Conservation (phyloP, 2,113 vertebrate genomes). For the Gambusia holbrooki region DNA sequence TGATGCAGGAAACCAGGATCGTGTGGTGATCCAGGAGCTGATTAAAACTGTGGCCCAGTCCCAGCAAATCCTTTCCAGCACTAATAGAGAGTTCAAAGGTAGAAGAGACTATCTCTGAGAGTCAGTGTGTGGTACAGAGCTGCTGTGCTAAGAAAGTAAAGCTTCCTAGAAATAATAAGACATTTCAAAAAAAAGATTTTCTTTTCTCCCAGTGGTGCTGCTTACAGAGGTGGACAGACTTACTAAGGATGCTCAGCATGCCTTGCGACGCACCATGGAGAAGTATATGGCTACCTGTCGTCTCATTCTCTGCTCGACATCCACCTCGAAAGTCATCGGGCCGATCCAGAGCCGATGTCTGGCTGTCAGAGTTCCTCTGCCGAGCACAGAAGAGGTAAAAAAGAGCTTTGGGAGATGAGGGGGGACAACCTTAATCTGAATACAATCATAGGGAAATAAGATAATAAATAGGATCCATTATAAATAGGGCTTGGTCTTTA, state of each 20-base stretch:
- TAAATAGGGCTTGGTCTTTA: background rate
- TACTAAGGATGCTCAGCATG: slow-evolving; percentile 96
- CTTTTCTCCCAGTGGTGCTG: slow-evolving; percentile 86
- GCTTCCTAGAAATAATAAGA: background rate
- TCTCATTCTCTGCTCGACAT: slow-evolving; percentile 93
- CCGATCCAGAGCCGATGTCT: slow-evolving; percentile 95
- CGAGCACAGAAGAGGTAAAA: slow-evolving; percentile 89
- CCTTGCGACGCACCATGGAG: slow-evolving; percentile 96
- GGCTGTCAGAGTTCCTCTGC: slow-evolving; percentile 91
- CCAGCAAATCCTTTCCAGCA: slow-evolving; percentile 95
- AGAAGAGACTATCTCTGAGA: background rate
- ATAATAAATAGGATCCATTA: too few relatives aligned
- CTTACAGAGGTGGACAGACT: slow-evolving; percentile 96
- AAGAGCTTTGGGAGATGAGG: background rate
- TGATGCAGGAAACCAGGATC: slow-evolving; percentile 93
- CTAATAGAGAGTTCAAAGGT: slow-evolving; percentile 98
- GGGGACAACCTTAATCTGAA: too few relatives aligned
- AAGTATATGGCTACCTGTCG: slow-evolving; percentile 97
- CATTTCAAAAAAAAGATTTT: background rate
- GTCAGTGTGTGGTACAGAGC: background rate
- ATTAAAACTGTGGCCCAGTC: slow-evolving; percentile 97
- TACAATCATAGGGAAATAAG: too few relatives aligned
- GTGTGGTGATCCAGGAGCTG: slow-evolving; percentile 96
- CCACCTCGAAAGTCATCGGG: slow-evolving; percentile 95
- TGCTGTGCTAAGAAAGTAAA: background rate